Evolutionary conservation across 2,797 vertebrate species (phyloP).

Genomic region (Girardinus metallicus): DNA sequence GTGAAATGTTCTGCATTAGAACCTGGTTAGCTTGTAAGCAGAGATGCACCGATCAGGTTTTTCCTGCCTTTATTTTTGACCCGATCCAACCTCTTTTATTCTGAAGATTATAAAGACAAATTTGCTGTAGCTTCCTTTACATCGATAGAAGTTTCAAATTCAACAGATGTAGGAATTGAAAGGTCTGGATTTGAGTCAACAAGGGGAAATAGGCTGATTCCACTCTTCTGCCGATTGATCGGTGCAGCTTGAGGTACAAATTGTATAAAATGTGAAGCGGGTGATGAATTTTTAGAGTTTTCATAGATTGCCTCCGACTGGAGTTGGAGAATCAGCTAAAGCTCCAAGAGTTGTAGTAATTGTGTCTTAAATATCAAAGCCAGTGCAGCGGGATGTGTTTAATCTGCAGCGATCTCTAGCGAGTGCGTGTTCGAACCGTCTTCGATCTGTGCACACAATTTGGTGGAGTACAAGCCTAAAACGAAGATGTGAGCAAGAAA

Average conservation of each 20-base stretch:
- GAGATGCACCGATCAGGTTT: background rate
- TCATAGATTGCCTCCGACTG: slow-evolving; percentile 2
- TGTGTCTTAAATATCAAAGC: slow-evolving; percentile 9
- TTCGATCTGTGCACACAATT: background rate
- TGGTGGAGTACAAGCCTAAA: background rate
- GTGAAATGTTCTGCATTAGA: background rate
- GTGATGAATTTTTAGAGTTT: background rate
- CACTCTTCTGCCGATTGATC: background rate
- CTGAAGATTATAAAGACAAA: background rate
- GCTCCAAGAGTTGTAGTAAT: background rate
- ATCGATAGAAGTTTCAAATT: background rate
- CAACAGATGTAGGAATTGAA: background rate
- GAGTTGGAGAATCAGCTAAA: slow-evolving; percentile 9
- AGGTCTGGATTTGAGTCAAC: background rate
- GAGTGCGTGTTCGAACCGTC: background rate
- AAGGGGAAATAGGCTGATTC: background rate
- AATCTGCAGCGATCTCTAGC: background rate
- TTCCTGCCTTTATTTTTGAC: background rate
- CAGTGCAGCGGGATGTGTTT: slow-evolving; percentile 8
- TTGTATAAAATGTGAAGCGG: slow-evolving; percentile 8
- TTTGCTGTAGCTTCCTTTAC: background rate
- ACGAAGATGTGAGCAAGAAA: background rate
- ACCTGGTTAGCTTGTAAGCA: background rate
- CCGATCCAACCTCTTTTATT: background rate
- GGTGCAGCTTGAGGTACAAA: background rate